phyloP scores from a whole-genome alignment of 2,888 invertebrate species.

The Gandaritis pyraliata region DNA sequence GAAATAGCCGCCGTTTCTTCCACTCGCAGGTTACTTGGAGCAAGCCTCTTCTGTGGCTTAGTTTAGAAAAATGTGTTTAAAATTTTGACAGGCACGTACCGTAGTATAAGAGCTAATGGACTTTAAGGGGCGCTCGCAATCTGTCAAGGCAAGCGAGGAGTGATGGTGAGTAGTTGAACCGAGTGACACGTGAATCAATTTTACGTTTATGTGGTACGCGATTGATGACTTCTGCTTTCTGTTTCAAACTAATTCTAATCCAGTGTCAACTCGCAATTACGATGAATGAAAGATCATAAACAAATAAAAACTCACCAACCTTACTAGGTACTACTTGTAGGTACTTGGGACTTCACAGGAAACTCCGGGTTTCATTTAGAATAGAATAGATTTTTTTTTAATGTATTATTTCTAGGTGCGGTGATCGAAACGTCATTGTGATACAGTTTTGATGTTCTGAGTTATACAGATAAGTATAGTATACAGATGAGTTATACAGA shows the following conservation, averaged over 20 bases:
- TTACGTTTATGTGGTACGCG: slow-evolving; percentile 19
- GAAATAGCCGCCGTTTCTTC: not conserved
- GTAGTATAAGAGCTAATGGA: slow-evolving; percentile 44
- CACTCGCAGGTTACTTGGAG: slow-evolving; percentile 17
- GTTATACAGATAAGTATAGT: too few relatives aligned
- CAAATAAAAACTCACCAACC: too few relatives aligned
- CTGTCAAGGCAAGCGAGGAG: slow-evolving; percentile 35
- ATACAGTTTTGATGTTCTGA: too few relatives aligned
- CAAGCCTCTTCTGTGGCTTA: not conserved
- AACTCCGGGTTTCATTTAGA: too few relatives aligned
- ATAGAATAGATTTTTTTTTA: too few relatives aligned
- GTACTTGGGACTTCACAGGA: too few relatives aligned
- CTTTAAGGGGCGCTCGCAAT: slow-evolving; percentile 40
- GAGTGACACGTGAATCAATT: slow-evolving; percentile 24
- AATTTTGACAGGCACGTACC: slow-evolving; percentile 39
- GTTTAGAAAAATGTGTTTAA: slow-evolving; percentile 37
- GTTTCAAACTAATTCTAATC: slow-evolving; percentile 1
- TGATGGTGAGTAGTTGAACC: slow-evolving; percentile 29
- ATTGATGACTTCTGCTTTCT: slow-evolving; percentile 18
- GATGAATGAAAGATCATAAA: not conserved
- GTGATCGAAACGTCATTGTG: too few relatives aligned
- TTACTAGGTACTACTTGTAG: too few relatives aligned
- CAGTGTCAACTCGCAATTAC: not conserved
- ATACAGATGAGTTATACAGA: too few relatives aligned
- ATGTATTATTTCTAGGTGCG: too few relatives aligned